phyloP scores from a whole-genome alignment of 2,113 vertebrate genomes.

The Ibidorhyncha struthersii region DNA sequence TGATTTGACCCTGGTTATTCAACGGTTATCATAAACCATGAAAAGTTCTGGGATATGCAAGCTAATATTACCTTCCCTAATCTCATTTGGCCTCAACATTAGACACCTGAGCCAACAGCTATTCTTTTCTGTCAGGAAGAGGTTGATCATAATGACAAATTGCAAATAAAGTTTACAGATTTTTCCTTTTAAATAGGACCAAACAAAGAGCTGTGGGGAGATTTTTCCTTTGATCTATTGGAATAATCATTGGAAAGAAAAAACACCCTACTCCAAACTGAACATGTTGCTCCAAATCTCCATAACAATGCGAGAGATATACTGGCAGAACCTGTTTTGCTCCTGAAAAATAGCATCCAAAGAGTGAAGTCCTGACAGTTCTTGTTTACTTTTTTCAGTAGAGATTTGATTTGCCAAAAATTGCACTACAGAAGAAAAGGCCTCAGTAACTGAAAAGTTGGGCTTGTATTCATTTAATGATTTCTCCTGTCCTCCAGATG shows the following conservation, averaged over 20 bases:
- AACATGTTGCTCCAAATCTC: neutral
- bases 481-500: neutral
- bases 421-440: neutral
- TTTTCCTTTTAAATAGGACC: neutral
- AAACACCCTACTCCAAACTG: neutral
- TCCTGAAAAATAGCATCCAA: neutral
- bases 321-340: neutral
- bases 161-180: constrained; percentile 31
- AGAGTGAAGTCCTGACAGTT: neutral
- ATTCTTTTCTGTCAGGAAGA: constrained; percentile 32
- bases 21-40: neutral
- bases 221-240: constrained; percentile 28
- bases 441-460: neutral
- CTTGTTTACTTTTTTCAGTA: constrained; percentile 10
- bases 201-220: neutral
- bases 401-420: neutral
- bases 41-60: neutral
- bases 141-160: constrained; percentile 16
- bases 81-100: neutral
- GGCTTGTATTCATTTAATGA: neutral
- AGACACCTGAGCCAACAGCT: neutral
- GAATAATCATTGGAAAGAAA: constrained; percentile 14
- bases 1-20: neutral
- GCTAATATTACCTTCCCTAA: neutral
- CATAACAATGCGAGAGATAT: neutral